Conservation (phyloP, 2,113 vertebrate genomes). For the Chiloscyllium plagiosum region DNA sequence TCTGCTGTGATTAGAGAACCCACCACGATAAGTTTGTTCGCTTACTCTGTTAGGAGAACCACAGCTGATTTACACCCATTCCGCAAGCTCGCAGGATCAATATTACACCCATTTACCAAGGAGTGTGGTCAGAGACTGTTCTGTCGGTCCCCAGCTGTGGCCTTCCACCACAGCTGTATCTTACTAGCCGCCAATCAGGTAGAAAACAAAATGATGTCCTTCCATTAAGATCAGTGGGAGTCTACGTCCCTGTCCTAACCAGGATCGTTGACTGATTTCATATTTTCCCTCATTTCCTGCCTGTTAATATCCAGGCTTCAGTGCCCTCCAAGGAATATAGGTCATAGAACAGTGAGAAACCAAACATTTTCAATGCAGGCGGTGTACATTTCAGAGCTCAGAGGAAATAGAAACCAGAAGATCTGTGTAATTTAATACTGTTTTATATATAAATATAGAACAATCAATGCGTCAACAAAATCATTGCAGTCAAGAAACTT, state of each 20-base stretch:
- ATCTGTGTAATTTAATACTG: neutral
- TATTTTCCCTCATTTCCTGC: neutral
- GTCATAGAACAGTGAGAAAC: slow-evolving; percentile 12
- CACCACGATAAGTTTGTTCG: neutral
- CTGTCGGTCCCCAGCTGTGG: neutral
- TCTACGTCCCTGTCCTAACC: neutral
- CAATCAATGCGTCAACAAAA: neutral
- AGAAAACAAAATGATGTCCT: neutral
- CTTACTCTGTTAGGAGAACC: neutral
- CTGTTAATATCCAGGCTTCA: neutral
- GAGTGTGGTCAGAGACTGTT: neutral
- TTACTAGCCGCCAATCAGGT: neutral
- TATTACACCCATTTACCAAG: neutral
- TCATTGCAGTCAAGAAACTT: neutral
- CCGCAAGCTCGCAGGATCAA: neutral
- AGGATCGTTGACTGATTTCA: neutral
- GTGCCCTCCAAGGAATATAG: neutral
- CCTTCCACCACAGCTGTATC: neutral
- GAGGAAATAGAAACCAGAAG: slow-evolving; percentile 10
- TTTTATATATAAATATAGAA: slow-evolving; percentile 28
- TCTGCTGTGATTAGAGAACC: neutral
- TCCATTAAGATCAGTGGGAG: neutral
- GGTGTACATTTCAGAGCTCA: neutral
- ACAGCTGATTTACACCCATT: neutral
- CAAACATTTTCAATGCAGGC: slow-evolving; percentile 6